Conservation (phyloP, 2,113 vertebrate species). For the Ptilorrhoa leucosticta region DNA sequence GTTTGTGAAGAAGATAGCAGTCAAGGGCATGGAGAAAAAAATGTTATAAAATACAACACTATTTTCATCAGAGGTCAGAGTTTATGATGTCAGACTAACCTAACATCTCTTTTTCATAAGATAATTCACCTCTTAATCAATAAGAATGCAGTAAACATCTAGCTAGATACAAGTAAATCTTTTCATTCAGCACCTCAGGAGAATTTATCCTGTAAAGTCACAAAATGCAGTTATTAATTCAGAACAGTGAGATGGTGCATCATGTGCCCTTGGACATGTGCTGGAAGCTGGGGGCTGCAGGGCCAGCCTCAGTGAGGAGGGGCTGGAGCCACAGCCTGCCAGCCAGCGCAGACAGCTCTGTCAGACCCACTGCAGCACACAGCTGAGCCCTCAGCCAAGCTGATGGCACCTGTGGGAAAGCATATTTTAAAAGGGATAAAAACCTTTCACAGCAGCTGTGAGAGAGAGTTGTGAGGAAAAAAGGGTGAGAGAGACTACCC, state of each 20-base stretch:
- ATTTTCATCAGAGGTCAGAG: background rate
- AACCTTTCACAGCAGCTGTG: background rate
- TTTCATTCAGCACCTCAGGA: background rate
- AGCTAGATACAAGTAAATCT: background rate
- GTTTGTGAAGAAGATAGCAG: background rate
- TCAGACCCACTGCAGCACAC: background rate
- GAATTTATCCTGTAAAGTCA: background rate
- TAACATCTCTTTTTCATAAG: background rate
- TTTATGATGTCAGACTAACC: background rate
- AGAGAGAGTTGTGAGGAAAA: background rate
- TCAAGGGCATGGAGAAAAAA: background rate
- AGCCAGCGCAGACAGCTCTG: background rate
- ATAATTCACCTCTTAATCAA: background rate
- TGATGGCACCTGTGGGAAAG: background rate
- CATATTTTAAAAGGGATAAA: background rate
- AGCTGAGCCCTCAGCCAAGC: background rate
- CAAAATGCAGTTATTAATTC: background rate
- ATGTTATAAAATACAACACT: background rate
- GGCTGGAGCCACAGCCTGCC: background rate
- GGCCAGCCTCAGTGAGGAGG: background rate
- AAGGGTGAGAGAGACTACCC: fast-evolving
- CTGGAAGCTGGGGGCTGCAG: background rate
- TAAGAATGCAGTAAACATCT: background rate
- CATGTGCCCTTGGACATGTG: background rate
- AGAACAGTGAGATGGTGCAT: background rate